Conservation (phyloP, 2,888 invertebrate species). For the Chalcis sispes region DNA sequence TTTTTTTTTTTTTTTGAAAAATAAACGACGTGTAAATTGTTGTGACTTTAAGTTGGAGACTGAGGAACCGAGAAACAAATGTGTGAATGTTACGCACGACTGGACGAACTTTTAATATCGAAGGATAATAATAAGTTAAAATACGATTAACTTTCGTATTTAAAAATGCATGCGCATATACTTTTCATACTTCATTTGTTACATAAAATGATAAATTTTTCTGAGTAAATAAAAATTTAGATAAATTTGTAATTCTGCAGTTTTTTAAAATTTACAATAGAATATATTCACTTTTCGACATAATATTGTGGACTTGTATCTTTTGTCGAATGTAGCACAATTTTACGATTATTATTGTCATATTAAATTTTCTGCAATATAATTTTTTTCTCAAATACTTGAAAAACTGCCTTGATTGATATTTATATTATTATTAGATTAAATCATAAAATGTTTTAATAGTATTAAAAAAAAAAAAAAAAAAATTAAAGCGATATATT, state of each 20-base stretch:
- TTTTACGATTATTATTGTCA: slow-evolving; percentile 12
- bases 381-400: slow-evolving; percentile 14
- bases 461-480: too few species aligned
- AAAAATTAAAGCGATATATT: too few species aligned
- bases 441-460: too few species aligned
- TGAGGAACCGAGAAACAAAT: slow-evolving; percentile 10
- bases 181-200: neutral
- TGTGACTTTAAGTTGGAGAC: slow-evolving; percentile 9
- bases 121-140: too few species aligned
- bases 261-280: too few species aligned
- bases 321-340: neutral
- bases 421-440: too few species aligned
- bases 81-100: neutral
- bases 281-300: neutral
- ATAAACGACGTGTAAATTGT: neutral
- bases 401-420: slow-evolving; percentile 26
- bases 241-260: neutral
- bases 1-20: too few species aligned
- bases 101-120: neutral
- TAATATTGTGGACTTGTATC: neutral
- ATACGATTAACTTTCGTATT: neutral
- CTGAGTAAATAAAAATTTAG: neutral
- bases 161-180: neutral
- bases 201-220: neutral
- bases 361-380: neutral